Percentiles rank a stretch among this genome's conserved stretches.
These are phyloP conservation scores for Leptosomus discolor DNA, from an alignment of 2,113 vertebrate species.

Conservation along the genomic window DNA sequence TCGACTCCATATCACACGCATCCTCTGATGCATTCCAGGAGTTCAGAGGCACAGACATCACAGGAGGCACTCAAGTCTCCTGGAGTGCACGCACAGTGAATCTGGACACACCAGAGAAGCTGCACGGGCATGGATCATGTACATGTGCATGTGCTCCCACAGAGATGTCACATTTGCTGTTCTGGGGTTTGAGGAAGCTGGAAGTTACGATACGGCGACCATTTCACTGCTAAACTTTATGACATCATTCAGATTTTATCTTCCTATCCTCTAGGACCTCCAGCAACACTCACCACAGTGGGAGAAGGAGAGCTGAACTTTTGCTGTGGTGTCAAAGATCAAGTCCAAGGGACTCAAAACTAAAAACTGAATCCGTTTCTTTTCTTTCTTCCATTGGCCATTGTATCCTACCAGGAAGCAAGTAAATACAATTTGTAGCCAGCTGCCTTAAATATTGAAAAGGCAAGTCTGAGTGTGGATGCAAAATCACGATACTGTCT, in stretches of 20 bases:
- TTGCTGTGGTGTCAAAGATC: neutral
- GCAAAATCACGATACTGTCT: neutral
- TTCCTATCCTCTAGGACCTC: neutral
- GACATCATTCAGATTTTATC: neutral
- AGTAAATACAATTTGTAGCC: neutral
- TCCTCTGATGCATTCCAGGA: neutral
- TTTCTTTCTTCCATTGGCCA: neutral
- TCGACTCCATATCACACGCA: neutral
- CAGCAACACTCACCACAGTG: neutral
- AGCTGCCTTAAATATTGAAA: neutral
- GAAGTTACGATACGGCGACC: neutral
- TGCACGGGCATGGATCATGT: neutral
- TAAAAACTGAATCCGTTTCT: neutral
- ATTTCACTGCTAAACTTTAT: neutral
- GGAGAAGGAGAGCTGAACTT: neutral
- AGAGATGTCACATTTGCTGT: neutral
- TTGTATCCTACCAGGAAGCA: neutral
- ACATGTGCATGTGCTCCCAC: rapidly evolving
- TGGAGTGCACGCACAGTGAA: neutral
- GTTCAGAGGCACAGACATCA: neutral
- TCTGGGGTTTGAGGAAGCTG: neutral
- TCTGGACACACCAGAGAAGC: neutral
- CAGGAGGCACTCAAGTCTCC: neutral
- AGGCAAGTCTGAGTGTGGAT: neutral
- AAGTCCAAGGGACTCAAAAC: neutral